These are phyloP conservation scores for Drosophila prolongata DNA, from an alignment of 2,888 invertebrate genomes.

Conservation along the genomic window DNA sequence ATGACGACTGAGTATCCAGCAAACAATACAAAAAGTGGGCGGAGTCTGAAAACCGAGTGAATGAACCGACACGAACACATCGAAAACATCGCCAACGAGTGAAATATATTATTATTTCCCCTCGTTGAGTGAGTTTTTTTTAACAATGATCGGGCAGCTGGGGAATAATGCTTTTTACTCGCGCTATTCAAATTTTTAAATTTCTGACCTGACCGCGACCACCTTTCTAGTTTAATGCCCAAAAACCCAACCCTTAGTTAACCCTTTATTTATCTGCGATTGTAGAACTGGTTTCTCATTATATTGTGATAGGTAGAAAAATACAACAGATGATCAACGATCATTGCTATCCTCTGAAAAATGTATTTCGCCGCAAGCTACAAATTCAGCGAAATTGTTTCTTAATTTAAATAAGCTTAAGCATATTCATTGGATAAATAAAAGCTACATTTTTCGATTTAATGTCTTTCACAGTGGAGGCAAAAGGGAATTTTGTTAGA, in stretches of 20 bases:
- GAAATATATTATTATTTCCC: slow-evolving; percentile 44
- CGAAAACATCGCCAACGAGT: slow-evolving; percentile 74
- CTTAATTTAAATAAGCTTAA: neutral
- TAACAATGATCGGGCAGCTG: too few relatives aligned
- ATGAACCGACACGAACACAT: slow-evolving; percentile 49
- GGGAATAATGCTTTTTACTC: neutral
- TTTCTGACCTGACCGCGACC: slow-evolving; percentile 29
- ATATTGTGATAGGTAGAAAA: slow-evolving; percentile 11
- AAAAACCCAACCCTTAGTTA: slow-evolving; percentile 38
- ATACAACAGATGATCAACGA: slow-evolving; percentile 34
- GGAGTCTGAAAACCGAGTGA: slow-evolving; percentile 62
- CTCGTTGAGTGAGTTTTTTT: slow-evolving; percentile 18
- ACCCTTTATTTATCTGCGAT: slow-evolving; percentile 28
- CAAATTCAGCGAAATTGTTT: neutral
- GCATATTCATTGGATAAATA: slow-evolving; percentile 10
- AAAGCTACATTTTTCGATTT: neutral
- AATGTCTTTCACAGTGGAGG: slow-evolving; percentile 8
- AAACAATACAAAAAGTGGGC: slow-evolving; percentile 74
- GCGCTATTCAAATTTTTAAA: slow-evolving; percentile 8
- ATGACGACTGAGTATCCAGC: slow-evolving; percentile 7
- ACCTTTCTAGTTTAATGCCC: slow-evolving; percentile 32
- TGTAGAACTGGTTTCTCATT: slow-evolving; percentile 28
- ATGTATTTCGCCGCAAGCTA: neutral
- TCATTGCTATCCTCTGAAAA: slow-evolving; percentile 1
- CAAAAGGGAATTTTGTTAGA: neutral